Percentiles rank a stretch among this genome's conserved stretches.
These are phyloP conservation scores for Allobates femoralis DNA, from an alignment of 2,797 vertebrate species.

Conservation along the genomic window DNA sequence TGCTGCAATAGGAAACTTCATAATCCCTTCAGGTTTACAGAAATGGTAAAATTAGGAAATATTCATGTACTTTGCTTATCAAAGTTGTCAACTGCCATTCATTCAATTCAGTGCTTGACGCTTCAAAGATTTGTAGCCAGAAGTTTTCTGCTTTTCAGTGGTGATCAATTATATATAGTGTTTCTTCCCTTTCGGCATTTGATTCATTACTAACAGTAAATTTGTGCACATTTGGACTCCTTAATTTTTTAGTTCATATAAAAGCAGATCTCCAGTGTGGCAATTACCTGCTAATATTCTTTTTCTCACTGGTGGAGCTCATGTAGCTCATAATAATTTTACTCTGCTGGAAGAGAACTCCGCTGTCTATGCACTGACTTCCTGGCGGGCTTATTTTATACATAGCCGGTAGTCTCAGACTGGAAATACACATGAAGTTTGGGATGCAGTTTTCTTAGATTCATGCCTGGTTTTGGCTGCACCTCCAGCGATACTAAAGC, in stretches of 20 bases:
- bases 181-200: background rate
- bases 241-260: background rate
- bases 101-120: background rate
- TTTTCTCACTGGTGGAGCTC: background rate
- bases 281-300: background rate
- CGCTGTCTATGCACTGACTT: background rate
- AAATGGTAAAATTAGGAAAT: constrained; percentile 64
- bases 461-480: no score
- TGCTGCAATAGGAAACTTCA: constrained; percentile 65
- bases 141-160: background rate
- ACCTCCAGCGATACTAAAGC: no score
- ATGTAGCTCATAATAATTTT: background rate
- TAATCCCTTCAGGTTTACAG: constrained; percentile 69
- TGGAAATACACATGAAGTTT: no score
- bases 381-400: background rate
- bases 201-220: constrained; percentile 2
- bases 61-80: constrained; percentile 54
- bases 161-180: constrained; percentile 21
- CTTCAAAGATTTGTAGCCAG: background rate
- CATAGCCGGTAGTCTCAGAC: background rate
- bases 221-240: constrained; percentile 6
- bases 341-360: background rate
- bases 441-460: no score
- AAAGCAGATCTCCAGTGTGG: background rate
- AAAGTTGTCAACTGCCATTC: background rate